These are phyloP conservation scores for Pitangus sulphuratus DNA, from an alignment of 2,797 vertebrate species.

Conservation along the genomic window DNA sequence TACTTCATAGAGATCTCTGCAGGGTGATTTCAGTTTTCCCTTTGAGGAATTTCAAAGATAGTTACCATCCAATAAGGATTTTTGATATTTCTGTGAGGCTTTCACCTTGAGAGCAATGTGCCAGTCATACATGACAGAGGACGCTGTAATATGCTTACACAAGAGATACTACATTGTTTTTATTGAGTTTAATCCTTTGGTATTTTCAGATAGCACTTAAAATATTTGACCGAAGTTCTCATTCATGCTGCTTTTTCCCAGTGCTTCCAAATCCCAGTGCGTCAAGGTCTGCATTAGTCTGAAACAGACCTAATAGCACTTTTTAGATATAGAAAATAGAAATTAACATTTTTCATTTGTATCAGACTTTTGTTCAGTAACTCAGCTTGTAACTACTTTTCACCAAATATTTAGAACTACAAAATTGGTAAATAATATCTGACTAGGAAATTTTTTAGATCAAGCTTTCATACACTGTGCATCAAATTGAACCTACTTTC, in stretches of 20 bases:
- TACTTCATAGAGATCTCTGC: background rate
- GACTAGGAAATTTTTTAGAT: background rate
- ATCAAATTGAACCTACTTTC: background rate
- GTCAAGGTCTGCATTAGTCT: background rate
- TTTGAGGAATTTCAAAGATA: slow-evolving; percentile 40
- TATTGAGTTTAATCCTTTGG: background rate
- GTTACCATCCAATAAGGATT: background rate
- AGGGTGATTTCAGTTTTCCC: background rate
- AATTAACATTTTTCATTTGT: background rate
- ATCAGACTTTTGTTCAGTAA: background rate
- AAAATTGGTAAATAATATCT: background rate
- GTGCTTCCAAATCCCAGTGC: background rate
- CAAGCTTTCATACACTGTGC: background rate
- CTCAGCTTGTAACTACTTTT: background rate
- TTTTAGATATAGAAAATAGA: background rate
- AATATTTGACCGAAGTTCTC: background rate
- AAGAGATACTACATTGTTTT: background rate
- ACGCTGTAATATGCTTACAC: background rate
- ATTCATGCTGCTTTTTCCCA: background rate
- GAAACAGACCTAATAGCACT: background rate
- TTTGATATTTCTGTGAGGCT: background rate
- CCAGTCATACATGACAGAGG: background rate
- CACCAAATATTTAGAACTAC: background rate
- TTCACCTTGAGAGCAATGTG: background rate
- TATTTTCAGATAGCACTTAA: background rate